These are phyloP conservation scores for Hippocampus kuda DNA, from an alignment of 2,797 vertebrate genomes.

Conservation along the genomic window DNA sequence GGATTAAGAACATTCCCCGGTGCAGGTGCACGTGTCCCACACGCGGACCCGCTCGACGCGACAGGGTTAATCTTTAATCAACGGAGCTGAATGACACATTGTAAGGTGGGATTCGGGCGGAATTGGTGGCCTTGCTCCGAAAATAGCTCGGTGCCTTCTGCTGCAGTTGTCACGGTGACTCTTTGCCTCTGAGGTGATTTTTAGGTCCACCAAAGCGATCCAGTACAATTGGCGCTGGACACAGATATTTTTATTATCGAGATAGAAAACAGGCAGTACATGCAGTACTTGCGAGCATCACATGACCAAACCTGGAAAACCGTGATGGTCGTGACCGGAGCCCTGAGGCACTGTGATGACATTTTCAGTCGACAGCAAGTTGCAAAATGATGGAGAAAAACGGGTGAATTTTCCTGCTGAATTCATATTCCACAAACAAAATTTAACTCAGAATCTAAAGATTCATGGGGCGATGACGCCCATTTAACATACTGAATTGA, in stretches of 20 bases:
- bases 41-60: background rate
- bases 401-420: too few species aligned
- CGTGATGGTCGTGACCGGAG: too few species aligned
- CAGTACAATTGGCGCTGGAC: background rate
- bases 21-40: background rate
- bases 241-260: background rate
- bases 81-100: background rate
- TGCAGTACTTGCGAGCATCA: too few species aligned
- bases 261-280: too few species aligned
- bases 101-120: background rate
- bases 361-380: too few species aligned
- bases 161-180: slow-evolving; percentile 26
- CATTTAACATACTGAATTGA: too few species aligned
- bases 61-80: slow-evolving; percentile 4
- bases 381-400: too few species aligned
- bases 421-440: too few species aligned
- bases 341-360: too few species aligned
- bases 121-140: slow-evolving; percentile 25
- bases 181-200: slow-evolving; percentile 16
- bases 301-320: too few species aligned
- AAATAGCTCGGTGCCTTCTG: slow-evolving; percentile 44
- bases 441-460: too few species aligned
- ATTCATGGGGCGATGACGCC: too few species aligned
- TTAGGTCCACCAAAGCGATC: background rate
- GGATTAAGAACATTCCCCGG: slow-evolving; percentile 1